Evolutionary conservation across 1,140 invertebrate genomes (phyloP).

Genomic region (Hyles euphorbiae): DNA sequence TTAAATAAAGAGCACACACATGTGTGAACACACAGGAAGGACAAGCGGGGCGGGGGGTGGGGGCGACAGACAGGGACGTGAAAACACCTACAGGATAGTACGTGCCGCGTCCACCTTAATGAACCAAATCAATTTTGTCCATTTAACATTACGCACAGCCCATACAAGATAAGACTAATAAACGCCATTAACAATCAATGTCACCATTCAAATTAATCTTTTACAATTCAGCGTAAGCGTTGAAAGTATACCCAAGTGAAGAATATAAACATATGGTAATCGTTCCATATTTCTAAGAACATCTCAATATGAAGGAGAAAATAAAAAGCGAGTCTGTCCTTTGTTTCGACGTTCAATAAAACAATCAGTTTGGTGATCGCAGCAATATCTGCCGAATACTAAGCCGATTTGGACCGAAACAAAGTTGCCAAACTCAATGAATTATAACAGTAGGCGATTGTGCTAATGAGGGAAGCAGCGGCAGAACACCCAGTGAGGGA

Average conservation of each 20-base stretch:
- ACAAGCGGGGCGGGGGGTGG: too few species aligned
- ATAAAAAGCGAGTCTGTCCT: too few species aligned
- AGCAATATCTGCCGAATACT: background rate
- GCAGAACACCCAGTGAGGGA: slow-evolving; percentile 4
- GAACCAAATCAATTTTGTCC: slow-evolving; percentile 11
- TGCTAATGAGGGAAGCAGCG: slow-evolving; percentile 10
- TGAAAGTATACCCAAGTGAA: too few species aligned
- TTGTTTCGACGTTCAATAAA: too few species aligned
- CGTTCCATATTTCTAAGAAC: too few species aligned
- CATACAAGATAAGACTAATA: slow-evolving; percentile 4
- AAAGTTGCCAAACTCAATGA: slow-evolving; percentile 7
- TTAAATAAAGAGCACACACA: too few species aligned
- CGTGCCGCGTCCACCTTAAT: slow-evolving; percentile 4
- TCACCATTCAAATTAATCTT: too few species aligned
- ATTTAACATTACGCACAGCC: slow-evolving; percentile 9
- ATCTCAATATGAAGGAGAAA: too few species aligned
- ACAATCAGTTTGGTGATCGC: background rate
- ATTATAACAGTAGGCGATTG: slow-evolving; percentile 6
- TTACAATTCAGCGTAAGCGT: too few species aligned
- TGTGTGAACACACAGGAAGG: too few species aligned
- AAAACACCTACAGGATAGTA: slow-evolving; percentile 6
- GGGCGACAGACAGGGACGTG: background rate
- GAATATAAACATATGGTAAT: too few species aligned
- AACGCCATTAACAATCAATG: too few species aligned
- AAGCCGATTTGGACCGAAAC: background rate